Conservation (phyloP, 2,888 invertebrate genomes). For the Sarcophaga carnaria region DNA sequence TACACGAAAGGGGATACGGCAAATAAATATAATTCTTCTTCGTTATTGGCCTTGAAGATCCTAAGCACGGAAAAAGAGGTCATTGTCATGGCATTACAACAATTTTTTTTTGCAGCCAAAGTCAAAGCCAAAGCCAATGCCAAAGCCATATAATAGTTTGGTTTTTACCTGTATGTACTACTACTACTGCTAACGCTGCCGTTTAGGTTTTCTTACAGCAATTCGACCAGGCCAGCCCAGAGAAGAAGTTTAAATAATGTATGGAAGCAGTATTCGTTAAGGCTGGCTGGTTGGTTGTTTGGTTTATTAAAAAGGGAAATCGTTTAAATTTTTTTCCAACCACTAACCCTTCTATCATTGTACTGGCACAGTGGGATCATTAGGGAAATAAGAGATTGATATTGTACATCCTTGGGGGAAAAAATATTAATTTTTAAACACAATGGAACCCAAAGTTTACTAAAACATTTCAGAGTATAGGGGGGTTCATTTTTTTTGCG, state of each 20-base stretch:
- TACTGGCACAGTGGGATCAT: not conserved
- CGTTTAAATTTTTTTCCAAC: conserved; percentile 54
- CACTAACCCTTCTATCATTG: conserved; percentile 6
- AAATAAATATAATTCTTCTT: conserved; percentile 72
- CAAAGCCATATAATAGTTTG: conserved; percentile 45
- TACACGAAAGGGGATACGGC: conserved; percentile 49
- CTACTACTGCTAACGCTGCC: not conserved
- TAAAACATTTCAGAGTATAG: no score
- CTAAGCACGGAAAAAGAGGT: conserved; percentile 79
- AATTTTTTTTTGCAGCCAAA: conserved; percentile 36
- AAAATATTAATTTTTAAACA: no score
- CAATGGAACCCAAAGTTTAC: no score
- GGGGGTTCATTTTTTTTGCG: no score
- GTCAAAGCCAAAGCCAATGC: conserved; percentile 41
- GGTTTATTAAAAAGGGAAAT: conserved; percentile 72
- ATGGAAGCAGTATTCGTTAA: not conserved
- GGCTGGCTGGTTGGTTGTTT: conserved; percentile 50
- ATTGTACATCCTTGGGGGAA: no score
- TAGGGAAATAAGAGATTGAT: not conserved
- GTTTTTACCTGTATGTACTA: not conserved
- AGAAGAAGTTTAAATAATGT: conserved; percentile 38
- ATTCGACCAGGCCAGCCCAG: not conserved
- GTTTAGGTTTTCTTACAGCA: conserved; percentile 39
- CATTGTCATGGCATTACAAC: conserved; percentile 77
- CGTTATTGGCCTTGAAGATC: conserved; percentile 78